Conservation (phyloP, 2,888 invertebrate genomes). For the Leistus spinibarbis region DNA sequence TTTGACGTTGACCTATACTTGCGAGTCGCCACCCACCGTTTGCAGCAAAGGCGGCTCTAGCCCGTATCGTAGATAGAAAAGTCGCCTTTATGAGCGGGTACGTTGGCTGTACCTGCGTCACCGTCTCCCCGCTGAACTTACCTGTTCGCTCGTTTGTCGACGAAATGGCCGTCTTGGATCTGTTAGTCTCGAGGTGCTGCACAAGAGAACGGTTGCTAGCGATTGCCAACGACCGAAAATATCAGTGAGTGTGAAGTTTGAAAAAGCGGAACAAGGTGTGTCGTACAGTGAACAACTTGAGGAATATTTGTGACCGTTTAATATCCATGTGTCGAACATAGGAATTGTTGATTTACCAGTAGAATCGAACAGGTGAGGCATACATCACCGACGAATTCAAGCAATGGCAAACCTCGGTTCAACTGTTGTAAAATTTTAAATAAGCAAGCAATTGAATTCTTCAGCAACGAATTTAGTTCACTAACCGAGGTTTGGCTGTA, state of each 20-base stretch:
- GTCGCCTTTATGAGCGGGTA: constrained; percentile 18
- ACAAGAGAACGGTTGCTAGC: neutral
- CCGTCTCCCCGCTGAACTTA: constrained; percentile 16
- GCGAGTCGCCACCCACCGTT: constrained; percentile 24
- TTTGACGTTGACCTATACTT: constrained; percentile 37
- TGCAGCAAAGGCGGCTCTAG: neutral
- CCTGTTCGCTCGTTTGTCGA: neutral
- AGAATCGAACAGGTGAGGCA: neutral
- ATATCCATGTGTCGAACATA: neutral
- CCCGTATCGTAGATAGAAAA: neutral
- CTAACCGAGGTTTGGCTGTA: no score
- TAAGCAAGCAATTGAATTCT: no score
- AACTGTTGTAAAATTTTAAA: no score
- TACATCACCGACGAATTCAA: neutral
- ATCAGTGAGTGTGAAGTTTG: neutral
- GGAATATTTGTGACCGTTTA: neutral
- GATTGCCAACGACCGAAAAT: neutral
- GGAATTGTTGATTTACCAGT: constrained; percentile 6
- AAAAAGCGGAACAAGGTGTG: neutral
- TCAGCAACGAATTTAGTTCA: no score
- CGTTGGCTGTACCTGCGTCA: constrained; percentile 37
- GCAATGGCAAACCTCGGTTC: no score
- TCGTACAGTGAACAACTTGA: neutral
- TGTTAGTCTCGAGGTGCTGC: constrained; percentile 25
- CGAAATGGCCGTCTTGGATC: constrained; percentile 25